Base-by-base conservation (phyloP, 2,113 vertebrate genomes). In the Carollia perspicillata region DNA sequence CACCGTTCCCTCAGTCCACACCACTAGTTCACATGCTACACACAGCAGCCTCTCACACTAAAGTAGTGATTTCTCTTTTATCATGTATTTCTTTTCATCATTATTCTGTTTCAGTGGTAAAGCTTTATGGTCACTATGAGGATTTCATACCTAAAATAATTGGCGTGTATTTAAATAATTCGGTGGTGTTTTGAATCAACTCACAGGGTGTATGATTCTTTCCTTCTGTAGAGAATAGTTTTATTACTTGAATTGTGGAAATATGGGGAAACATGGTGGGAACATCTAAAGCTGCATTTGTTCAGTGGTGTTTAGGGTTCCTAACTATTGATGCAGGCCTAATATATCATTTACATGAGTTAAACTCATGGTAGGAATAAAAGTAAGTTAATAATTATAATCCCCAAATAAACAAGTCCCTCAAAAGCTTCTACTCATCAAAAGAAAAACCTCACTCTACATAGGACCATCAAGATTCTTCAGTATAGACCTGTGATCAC, bases 151-250 rank as follows among this genome's bases (percentile, higher is more conserved):
- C 40, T 93, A 85, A 85, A 72, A 33, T 66, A 30, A 81, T 11
- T 95, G 68, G 22, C 2, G 63, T 44, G 23, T 30, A 51, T 65
- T 69, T 65, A 89, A 75, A 75, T 84, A 53, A 55, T 7, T 90
- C 75, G 40, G n/a, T 47, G 49, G n/a, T 84, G 11, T 92, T 95
- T 72, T 72, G 81, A 65, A 72, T 40, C 16, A 58, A 72, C 33
- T 88, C 47, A 12, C 1, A 35, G 3, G 2, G 35, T 37, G 30
- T 51, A 11, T 20, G 10, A 0, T 51, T 58, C n/a, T 84, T 65
- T 10, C 3, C 23, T 16, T 60, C 22, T 66, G 6, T 51, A 13
- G 51, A 58, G 4, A 69, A 12, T 12, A 58, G 28, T 84, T 28
- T 63, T 42, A 26, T 60, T 66, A 51, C 85, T 77, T 6, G 66